A percentile compares a stretch with the other conserved stretches of the same genome.
phyloP scores from a whole-genome alignment of 2,888 invertebrate genomes.

The Leptarthrus brevirostris region DNA sequence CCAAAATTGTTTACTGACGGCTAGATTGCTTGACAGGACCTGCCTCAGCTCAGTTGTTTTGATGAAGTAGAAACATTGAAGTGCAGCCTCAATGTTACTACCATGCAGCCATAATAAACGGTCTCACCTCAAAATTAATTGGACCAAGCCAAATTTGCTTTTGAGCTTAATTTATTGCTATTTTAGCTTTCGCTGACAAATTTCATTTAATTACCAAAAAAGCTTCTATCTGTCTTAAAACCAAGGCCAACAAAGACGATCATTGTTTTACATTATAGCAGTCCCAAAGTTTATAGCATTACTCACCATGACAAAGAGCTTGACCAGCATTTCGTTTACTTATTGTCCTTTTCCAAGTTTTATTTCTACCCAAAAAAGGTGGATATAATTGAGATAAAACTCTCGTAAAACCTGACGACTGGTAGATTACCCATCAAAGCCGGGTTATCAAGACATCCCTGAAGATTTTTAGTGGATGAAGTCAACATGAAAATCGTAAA shows the following conservation, averaged over 20 bases:
- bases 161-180: no score
- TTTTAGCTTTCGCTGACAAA: not conserved
- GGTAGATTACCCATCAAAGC: constrained; percentile 34
- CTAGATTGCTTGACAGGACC: constrained; percentile 15
- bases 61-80: constrained; percentile 16
- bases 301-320: not conserved
- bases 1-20: constrained; percentile 18
- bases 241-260: no score
- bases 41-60: not conserved
- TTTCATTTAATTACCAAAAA: constrained; percentile 24
- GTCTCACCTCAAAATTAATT: no score
- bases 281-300: not conserved
- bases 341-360: not conserved
- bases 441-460: constrained; percentile 6
- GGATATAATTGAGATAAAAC: constrained; percentile 42
- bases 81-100: not conserved
- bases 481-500: constrained; percentile 6
- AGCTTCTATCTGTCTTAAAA: not conserved
- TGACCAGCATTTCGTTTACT: not conserved
- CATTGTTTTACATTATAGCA: no score
- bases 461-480: constrained; percentile 1
- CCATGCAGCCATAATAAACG: not conserved
- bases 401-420: constrained; percentile 34
- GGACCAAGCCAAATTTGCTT: no score
- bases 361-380: constrained; percentile 2